phyloP scores from a whole-genome alignment of 53 echinoderm and acorn worm genomes.

The Holothuria scabra region DNA sequence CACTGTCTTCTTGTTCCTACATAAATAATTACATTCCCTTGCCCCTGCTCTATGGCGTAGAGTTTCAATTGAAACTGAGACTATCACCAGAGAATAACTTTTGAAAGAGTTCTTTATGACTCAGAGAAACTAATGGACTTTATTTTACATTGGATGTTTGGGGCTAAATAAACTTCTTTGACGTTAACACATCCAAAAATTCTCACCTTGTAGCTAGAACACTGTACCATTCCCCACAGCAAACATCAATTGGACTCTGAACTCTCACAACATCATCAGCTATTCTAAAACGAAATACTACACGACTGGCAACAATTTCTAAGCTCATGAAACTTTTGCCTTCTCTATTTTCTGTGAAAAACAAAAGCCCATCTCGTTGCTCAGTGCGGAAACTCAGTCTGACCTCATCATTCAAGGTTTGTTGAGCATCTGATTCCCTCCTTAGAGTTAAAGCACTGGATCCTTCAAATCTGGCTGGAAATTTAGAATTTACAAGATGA shows the following conservation, averaged over 20 bases:
- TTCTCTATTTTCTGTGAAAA: constrained; percentile 73
- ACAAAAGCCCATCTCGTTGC: constrained; percentile 77
- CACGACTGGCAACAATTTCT: constrained; percentile 75
- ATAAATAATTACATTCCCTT: too few species aligned
- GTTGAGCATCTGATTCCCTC: constrained; percentile 4
- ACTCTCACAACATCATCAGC: constrained; percentile 74
- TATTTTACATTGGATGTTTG: too few species aligned
- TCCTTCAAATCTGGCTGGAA: constrained; percentile 76
- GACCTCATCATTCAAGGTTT: constrained; percentile 74
- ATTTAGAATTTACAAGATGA: constrained; percentile 77
- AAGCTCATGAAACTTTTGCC: constrained; percentile 70
- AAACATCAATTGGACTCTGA: constrained; percentile 89
- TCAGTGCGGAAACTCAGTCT: constrained; percentile 73
- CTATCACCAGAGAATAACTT: too few species aligned
- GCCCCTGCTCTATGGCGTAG: too few species aligned
- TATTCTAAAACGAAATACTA: constrained; percentile 71
- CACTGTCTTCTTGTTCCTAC: too few species aligned
- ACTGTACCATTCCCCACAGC: constrained; percentile 91
- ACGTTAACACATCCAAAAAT: neutral
- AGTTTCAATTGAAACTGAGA: too few species aligned
- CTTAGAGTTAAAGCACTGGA: constrained; percentile 70
- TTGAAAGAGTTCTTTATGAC: too few species aligned
- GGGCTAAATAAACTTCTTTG: too few species aligned
- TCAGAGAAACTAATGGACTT: too few species aligned
- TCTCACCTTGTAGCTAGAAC: constrained; percentile 84